Percentiles rank a stretch among this genome's conserved stretches.
Conservation (phyloP, 2,888 invertebrate genomes). For the Hedya salicella region DNA sequence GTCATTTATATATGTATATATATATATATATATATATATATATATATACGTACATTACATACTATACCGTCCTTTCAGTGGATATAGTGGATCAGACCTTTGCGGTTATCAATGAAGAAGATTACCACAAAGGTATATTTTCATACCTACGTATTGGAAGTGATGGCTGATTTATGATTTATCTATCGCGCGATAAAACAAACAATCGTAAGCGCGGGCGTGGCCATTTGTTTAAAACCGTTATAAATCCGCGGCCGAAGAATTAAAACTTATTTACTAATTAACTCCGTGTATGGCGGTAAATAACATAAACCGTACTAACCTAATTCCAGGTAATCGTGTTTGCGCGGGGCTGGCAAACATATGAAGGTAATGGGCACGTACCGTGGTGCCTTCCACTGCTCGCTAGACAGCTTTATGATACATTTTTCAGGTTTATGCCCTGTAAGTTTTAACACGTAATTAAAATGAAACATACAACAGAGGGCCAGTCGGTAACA, state of each 20-base stretch:
- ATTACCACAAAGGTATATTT: no score
- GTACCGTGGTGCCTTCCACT: slow-evolving; percentile 49
- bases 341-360: slow-evolving; percentile 75
- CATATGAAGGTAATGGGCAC: slow-evolving; percentile 74
- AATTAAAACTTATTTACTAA: slow-evolving; percentile 48
- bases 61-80: no score
- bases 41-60: no score
- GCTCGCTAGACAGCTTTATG: slow-evolving; percentile 54
- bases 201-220: no score
- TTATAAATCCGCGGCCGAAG: slow-evolving; percentile 13
- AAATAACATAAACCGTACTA: slow-evolving; percentile 77
- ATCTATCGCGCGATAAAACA: no score
- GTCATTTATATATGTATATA: no score
- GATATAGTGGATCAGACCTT: no score
- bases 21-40: no score
- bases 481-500: not conserved
- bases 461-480: slow-evolving; percentile 14
- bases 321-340: slow-evolving; percentile 81
- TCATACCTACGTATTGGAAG: no score
- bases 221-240: not conserved
- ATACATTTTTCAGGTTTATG: slow-evolving; percentile 44
- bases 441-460: slow-evolving; percentile 19
- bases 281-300: slow-evolving; percentile 53
- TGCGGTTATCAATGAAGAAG: no score
- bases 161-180: no score